Percentiles rank a stretch among this genome's conserved stretches.
These are phyloP conservation scores for Phalacrocorax pelagicus DNA, from an alignment of 2,113 vertebrate species.

Conservation along the genomic window DNA sequence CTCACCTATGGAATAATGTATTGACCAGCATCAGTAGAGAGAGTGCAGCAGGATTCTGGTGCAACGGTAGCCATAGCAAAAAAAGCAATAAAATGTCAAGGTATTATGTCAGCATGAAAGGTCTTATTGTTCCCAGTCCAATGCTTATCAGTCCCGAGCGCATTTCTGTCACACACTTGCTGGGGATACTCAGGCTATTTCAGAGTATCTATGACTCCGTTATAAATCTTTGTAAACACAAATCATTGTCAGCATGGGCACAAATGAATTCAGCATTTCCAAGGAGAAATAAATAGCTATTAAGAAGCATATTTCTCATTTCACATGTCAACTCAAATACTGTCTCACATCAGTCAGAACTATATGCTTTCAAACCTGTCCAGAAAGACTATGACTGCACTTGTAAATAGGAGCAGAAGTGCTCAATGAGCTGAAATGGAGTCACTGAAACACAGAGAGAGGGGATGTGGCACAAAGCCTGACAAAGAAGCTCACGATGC, in stretches of 20 bases:
- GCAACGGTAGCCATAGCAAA: neutral
- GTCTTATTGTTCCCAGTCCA: neutral
- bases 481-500: neutral
- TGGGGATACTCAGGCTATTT: neutral
- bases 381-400: neutral
- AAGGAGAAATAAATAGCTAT: constrained; percentile 18
- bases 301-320: neutral
- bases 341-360: neutral
- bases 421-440: neutral
- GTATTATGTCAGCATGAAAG: neutral
- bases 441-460: neutral
- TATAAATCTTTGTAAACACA: constrained; percentile 7
- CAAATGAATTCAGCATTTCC: neutral
- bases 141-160: neutral
- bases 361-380: neutral
- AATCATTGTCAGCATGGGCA: neutral
- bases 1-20: neutral
- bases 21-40: neutral
- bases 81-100: neutral
- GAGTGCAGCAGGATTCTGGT: neutral
- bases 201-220: neutral
- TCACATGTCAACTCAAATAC: neutral
- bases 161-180: neutral
- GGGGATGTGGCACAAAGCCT: neutral
- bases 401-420: neutral